Conservation (phyloP, 2,888 invertebrate species). For the Lithophane leautieri region DNA sequence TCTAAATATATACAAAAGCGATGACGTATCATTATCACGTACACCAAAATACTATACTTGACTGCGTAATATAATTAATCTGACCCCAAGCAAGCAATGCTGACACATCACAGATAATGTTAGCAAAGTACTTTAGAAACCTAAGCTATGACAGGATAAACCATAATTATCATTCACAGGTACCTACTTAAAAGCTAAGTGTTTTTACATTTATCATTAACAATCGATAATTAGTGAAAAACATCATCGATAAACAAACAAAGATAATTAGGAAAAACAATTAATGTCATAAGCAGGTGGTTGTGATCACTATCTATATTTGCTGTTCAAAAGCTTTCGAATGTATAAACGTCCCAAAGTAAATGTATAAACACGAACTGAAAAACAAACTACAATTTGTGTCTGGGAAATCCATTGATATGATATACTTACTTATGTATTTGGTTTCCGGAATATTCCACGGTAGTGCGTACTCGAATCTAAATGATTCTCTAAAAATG, state of each 20-base stretch:
- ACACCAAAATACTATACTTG: slow-evolving; percentile 4
- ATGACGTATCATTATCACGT: slow-evolving; percentile 15
- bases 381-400: slow-evolving; percentile 9
- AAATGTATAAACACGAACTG: slow-evolving; percentile 1
- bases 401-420: slow-evolving; percentile 28
- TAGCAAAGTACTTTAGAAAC: slow-evolving; percentile 17
- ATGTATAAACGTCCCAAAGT: slow-evolving; percentile 5
- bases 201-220: slow-evolving; percentile 30
- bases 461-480: background rate
- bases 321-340: slow-evolving; percentile 41
- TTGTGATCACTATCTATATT: slow-evolving; percentile 20
- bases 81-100: slow-evolving; percentile 35
- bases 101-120: slow-evolving; percentile 28
- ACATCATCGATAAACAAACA: slow-evolving; percentile 13
- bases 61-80: slow-evolving; percentile 37
- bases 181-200: slow-evolving; percentile 35
- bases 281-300: slow-evolving; percentile 2
- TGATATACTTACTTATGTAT: background rate
- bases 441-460: slow-evolving; percentile 14
- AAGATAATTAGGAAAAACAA: slow-evolving; percentile 48
- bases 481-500: slow-evolving; percentile 31
- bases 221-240: slow-evolving; percentile 42
- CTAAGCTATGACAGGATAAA: slow-evolving; percentile 3
- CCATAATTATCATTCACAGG: slow-evolving; percentile 7
- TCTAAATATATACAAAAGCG: slow-evolving; percentile 22